A percentile compares a stretch with the other conserved stretches of the same genome.
Evolutionary conservation across 2,888 invertebrate species (phyloP).

Genomic region (Andrena trimmerana): DNA sequence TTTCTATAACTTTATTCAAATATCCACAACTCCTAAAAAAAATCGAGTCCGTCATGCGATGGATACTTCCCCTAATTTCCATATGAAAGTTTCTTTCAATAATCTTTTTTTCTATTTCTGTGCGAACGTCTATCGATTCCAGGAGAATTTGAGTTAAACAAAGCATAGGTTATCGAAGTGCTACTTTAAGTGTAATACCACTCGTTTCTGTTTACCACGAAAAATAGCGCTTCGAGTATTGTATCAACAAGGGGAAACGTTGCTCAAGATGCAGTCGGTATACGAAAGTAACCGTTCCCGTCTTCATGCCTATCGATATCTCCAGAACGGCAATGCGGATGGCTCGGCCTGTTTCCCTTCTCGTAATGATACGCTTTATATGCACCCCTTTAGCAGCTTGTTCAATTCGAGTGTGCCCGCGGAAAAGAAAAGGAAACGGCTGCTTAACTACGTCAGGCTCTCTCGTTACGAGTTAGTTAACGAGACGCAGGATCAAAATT

Average conservation of each 20-base stretch:
- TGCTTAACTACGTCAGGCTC: constrained; percentile 15
- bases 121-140: not conserved
- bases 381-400: constrained; percentile 34
- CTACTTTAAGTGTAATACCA: not conserved
- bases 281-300: constrained; percentile 3
- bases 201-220: not conserved
- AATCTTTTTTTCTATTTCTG: no score
- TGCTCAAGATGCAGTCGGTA: not conserved
- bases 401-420: constrained; percentile 15
- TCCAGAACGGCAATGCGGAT: constrained; percentile 5
- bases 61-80: no score
- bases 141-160: not conserved
- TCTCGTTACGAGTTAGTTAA: constrained; percentile 38
- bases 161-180: not conserved
- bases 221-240: not conserved
- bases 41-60: no score
- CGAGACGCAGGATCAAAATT: constrained; percentile 26
- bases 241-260: not conserved
- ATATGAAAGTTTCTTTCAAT: no score
- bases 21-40: no score
- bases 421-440: constrained; percentile 23
- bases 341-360: constrained; percentile 2
- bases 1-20: no score
- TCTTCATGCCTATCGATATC: constrained; percentile 26
- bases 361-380: constrained; percentile 34